Base-by-base conservation (phyloP, 2,113 vertebrate genomes). In the Nothoprocta perdicaria region DNA sequence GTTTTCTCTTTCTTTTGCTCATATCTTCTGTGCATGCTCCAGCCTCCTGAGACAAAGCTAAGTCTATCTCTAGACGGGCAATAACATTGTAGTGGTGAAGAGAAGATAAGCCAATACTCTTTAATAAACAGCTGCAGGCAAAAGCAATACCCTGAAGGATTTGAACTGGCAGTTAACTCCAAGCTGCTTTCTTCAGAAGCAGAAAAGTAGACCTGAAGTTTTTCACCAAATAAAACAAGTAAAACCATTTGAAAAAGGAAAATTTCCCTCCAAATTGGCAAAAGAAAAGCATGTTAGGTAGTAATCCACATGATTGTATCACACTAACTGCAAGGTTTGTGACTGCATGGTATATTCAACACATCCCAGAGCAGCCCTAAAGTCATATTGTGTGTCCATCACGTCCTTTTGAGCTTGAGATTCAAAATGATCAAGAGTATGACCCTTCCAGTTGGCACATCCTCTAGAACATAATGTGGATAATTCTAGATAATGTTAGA, bases 41-140 rank as follows among this genome's bases (percentile, higher is more conserved):
- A 90, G 43, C 43, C 72, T 92, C 60, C 45, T 8, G 48, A 95
- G 95, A 95, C 93, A 95, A 84, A 93, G 80, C 68, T 80, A 61
- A 84, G 50, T 92, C 96, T 95, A 94, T 94, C 96, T 69, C 53
- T 61, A 91, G 86, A 29, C 72, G 88, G 86, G 67, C 69, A 96
- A 90, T 84, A 96, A 53, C 52, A 24, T 14, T 63, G 45, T 77
- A 48, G 86, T 93, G 84, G 81, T 96, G 84, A 94, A 91, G 65
- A 89, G 40, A 38, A 91, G 85, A 96, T 91, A 94, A 96, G 14
- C 55, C 89, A 89, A 93, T 71, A 6, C 78, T 91, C 87, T 95
- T 93, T 87, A 96, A 97, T 96, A 94, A 94, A 88, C 67, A 63
- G 63, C 84, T 94, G 18, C 75, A 10, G 29, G 93, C 67, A 90